Percentiles rank a stretch among this genome's conserved stretches.
Conservation (phyloP, 2,113 vertebrate species). For the Solenodon paradoxus region DNA sequence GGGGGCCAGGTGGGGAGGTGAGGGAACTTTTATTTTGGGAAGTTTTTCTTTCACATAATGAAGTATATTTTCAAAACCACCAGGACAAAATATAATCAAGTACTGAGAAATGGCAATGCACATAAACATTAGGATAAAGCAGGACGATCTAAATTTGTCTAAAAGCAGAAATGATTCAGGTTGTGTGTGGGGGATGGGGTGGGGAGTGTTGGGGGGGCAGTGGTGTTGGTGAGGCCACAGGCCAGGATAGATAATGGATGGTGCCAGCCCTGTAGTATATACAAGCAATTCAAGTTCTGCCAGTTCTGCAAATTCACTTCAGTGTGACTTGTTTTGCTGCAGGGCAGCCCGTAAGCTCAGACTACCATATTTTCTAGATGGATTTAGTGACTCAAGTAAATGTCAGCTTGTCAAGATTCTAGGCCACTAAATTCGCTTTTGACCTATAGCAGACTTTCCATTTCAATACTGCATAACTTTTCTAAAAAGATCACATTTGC, state of each 20-base stretch:
- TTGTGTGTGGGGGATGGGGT: background rate
- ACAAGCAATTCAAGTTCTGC: background rate
- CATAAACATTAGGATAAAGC: background rate
- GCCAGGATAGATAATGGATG: background rate
- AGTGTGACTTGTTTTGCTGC: slow-evolving; percentile 27
- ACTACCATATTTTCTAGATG: background rate
- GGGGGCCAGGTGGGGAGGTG: background rate
- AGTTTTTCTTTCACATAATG: background rate
- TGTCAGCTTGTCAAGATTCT: slow-evolving; percentile 57
- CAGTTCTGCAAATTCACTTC: slow-evolving; percentile 31
- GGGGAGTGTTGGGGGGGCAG: no score
- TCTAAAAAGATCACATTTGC: background rate
- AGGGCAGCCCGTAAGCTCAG: background rate
- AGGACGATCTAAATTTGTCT: background rate
- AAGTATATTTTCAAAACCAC: background rate
- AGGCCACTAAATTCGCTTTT: slow-evolving; percentile 32
- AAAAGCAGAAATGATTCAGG: background rate
- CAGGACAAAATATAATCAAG: background rate
- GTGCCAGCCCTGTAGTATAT: background rate
- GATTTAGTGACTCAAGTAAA: slow-evolving; percentile 55
- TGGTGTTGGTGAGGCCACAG: background rate
- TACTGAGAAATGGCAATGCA: background rate
- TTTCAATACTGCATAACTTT: slow-evolving; percentile 47
- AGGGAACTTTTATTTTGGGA: background rate
- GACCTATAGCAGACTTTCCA: slow-evolving; percentile 58